A percentile compares a stretch with the other conserved stretches of the same genome.
These are phyloP conservation scores for Aurelia aurita DNA, from an alignment of 30 jellyfish, hydroid and myxozoan species.

Conservation along the genomic window DNA sequence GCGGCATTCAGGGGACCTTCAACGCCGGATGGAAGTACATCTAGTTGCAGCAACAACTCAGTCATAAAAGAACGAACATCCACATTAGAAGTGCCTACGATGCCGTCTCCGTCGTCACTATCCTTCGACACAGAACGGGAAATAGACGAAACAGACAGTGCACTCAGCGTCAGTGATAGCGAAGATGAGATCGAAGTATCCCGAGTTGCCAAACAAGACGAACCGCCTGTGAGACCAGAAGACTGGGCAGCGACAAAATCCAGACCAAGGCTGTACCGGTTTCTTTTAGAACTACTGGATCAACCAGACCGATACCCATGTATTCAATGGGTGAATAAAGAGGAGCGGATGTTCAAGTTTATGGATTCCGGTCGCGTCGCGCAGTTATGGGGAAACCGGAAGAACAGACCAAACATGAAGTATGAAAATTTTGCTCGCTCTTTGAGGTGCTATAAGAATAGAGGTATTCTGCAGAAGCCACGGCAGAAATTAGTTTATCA, in stretches of 20 bases:
- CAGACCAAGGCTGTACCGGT: slow-evolving; percentile 75
- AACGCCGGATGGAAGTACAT: too few species aligned
- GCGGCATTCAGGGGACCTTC: too few species aligned
- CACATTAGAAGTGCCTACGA: too few species aligned
- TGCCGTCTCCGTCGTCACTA: too few species aligned
- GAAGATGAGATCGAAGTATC: slow-evolving; percentile 34
- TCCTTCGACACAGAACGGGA: too few species aligned
- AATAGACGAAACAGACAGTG: slow-evolving; percentile 49
- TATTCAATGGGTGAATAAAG: slow-evolving; percentile 84
- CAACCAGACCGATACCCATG: slow-evolving; percentile 73
- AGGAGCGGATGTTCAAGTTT: slow-evolving; percentile 76
- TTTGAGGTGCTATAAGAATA: slow-evolving; percentile 77
- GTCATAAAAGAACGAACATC: too few species aligned
- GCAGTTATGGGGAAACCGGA: slow-evolving; percentile 86
- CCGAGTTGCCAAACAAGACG: not conserved
- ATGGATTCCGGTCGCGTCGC: slow-evolving; percentile 82
- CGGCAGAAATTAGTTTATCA: slow-evolving; percentile 84
- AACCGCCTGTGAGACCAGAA: slow-evolving; percentile 4
- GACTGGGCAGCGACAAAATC: slow-evolving; percentile 14
- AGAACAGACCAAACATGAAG: slow-evolving; percentile 87
- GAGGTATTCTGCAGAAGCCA: slow-evolving; percentile 83
- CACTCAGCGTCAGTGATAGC: slow-evolving; percentile 47
- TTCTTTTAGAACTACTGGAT: slow-evolving; percentile 68
- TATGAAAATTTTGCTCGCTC: slow-evolving; percentile 95
- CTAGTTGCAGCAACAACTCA: too few species aligned